phyloP scores from a whole-genome alignment of 1,140 invertebrate genomes.

The Drosophila fuyamai region DNA sequence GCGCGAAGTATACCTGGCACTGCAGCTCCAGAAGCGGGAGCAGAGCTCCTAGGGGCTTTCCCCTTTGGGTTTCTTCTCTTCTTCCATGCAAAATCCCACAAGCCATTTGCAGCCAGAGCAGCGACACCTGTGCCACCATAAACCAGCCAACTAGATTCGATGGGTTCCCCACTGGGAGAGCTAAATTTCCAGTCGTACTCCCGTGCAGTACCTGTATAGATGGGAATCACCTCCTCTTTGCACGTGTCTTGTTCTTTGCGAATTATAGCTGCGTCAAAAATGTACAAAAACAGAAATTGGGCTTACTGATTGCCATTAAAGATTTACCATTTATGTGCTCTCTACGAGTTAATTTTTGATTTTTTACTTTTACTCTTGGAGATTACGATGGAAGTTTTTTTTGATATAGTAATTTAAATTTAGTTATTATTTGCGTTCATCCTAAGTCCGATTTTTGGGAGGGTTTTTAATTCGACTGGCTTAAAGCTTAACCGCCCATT shows the following conservation, averaged over 20 bases:
- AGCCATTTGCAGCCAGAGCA: slow-evolving; percentile 5
- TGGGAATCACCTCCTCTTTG: slow-evolving; percentile 14
- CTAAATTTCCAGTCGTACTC: slow-evolving; percentile 60
- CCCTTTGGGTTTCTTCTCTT: background rate
- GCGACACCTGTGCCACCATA: slow-evolving; percentile 10
- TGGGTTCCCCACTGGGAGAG: slow-evolving; percentile 18
- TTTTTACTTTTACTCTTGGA: slow-evolving; percentile 3
- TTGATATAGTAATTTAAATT: too few species aligned
- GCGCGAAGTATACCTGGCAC: slow-evolving; percentile 44
- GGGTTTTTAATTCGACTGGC: too few species aligned
- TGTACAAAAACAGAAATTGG: slow-evolving; percentile 28
- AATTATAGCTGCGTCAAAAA: slow-evolving; percentile 26
- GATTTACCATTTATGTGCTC: slow-evolving; percentile 31
- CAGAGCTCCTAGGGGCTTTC: slow-evolving; percentile 20
- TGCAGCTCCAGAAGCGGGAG: slow-evolving; percentile 45
- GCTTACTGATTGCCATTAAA: slow-evolving; percentile 27
- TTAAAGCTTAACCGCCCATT: background rate
- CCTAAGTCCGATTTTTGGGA: too few species aligned
- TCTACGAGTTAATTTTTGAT: slow-evolving; percentile 32
- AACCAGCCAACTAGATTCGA: slow-evolving; percentile 9
- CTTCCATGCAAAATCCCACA: background rate
- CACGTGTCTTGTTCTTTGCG: slow-evolving; percentile 2
- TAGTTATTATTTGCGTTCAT: too few species aligned
- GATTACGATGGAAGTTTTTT: too few species aligned
- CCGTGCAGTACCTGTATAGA: slow-evolving; percentile 2